Evolutionary conservation across 2,113 vertebrate species (phyloP), one percentile per base, ranked within the genome.

Genomic region (Paramisgurnus dabryanus): DNA sequence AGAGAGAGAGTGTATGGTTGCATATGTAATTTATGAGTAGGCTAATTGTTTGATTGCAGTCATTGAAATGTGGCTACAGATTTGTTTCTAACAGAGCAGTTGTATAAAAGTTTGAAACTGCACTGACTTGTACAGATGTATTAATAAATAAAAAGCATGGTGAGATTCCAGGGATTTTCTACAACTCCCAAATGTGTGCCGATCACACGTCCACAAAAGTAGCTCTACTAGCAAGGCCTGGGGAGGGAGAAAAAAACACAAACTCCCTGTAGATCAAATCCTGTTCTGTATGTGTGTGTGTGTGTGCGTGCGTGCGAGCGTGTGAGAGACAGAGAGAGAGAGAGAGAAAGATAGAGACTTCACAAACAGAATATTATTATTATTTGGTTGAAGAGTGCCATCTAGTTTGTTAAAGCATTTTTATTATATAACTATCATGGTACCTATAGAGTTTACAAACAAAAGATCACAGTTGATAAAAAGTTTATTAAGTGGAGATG

Each of bases 341-440:
- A 15, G 45, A 50, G 12, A 50, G 76, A 43, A 45, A 40, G 74
- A 66, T 27, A 53, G 15, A 63, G 9, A 61, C 4, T 73, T 17
- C 50, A 39, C 15, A 18, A 4, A 0, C 1, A 7, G 15, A 9
- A 22, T 2, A 3, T 18, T 61, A 43, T 34, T 34, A 34, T 34
- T 34, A 39, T 70, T 69, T 57, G 47, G 65, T 69, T n/a, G 49
- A 76, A 80, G 18, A 61, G 78, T 67, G 82, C 82, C 78, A 80
- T 83, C 82, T 83, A 80, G 80, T 78, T 73, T 55, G 15, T n/a
- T 11, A 61, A 10, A 10, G 45, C 3, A 47, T 47, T 47, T 47
- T 1, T 8, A 47, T 47, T 47, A 47, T 47, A 47, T 7, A 10
- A 47, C 10, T 47, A 47, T 47, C 10, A 47, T 34, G 27, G 27